Evolutionary conservation across 2,797 vertebrate species (phyloP), one percentile per base, ranked within the genome.

Genomic region (Salmo trutta): DNA sequence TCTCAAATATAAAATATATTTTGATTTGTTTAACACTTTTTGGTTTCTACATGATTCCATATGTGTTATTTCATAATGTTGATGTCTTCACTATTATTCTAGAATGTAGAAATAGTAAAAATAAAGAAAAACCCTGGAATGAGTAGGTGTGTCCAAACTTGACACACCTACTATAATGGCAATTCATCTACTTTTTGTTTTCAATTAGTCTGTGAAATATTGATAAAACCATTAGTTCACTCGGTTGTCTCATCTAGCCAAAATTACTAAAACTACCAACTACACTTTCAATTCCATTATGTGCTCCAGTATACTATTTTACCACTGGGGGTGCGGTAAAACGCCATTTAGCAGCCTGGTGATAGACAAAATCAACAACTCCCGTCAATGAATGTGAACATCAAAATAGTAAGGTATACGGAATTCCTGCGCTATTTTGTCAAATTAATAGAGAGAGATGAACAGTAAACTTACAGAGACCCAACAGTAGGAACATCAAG

Each of bases 271-370:
- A n/a, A 64, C 10, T 17, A 8, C 19, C 54, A 19, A 27, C 6
- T 10, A 47, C 41, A 47, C 54, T 15, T 29, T 31, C 72, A 59
- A 73, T 73, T 29, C 15, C 56, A n/a, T 62, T 10, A 21, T 5
- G 0, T 52, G 75, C 1, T 10, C 1, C 24, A 15, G 0, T 71
- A 70, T 33, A 0, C 0, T 52, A 10, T 77, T 12, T 78, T 27
- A 36, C 73, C 89, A 88, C 84, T 82, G 83, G 89, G 73, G 70
- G 1, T 6, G 56, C n/a, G 77, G 80, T 33, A 79, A 69, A 79
- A 69, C 65, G 47, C 41, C 54, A 79, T 47, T 15, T 76, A 59
- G 41, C 21, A 73, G 47, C 3, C 36, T 29, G 14, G 51, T 68
- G 41, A 3, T 21, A 74, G 33, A 62, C 73, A 56, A n/a, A 74